A percentile compares a stretch with the other conserved stretches of the same genome.
These are phyloP conservation scores for Chiropotes sagulatus DNA, from an alignment of 2,797 vertebrate species.

Conservation along the genomic window DNA sequence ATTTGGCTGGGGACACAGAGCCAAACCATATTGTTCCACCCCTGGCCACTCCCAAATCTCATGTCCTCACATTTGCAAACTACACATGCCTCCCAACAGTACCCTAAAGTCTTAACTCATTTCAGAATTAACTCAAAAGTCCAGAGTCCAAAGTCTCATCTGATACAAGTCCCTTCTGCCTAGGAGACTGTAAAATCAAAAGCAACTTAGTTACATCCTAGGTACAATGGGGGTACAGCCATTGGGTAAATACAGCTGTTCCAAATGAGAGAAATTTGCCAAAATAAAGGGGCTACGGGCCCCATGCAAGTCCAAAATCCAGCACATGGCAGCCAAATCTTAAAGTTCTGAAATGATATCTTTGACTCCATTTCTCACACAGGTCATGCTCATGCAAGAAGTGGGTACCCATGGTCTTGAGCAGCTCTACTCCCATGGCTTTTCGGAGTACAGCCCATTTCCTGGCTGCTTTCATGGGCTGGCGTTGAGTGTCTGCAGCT, in stretches of 20 bases:
- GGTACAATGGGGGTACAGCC: neutral
- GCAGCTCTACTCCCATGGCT: neutral
- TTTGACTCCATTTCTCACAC: neutral
- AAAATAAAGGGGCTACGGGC: neutral
- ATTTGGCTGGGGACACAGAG: too few relatives aligned
- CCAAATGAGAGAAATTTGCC: neutral
- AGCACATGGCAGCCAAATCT: neutral
- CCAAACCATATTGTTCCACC: too few relatives aligned
- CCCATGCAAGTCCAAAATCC: neutral
- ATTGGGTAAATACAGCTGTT: neutral
- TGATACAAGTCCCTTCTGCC: neutral
- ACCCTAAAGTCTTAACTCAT: too few relatives aligned
- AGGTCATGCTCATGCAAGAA: neutral
- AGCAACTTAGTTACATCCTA: neutral
- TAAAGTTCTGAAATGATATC: neutral
- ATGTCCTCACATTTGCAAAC: too few relatives aligned
- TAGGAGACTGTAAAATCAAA: neutral
- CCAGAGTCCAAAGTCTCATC: neutral
- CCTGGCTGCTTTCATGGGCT: neutral
- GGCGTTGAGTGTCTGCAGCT: neutral
- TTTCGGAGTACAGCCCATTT: neutral
- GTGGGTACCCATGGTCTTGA: neutral
- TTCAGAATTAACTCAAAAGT: too few relatives aligned
- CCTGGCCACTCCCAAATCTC: too few relatives aligned
- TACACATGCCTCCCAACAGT: too few relatives aligned